phyloP scores from a whole-genome alignment of 2,888 invertebrate genomes.

The Suillia variegata region DNA sequence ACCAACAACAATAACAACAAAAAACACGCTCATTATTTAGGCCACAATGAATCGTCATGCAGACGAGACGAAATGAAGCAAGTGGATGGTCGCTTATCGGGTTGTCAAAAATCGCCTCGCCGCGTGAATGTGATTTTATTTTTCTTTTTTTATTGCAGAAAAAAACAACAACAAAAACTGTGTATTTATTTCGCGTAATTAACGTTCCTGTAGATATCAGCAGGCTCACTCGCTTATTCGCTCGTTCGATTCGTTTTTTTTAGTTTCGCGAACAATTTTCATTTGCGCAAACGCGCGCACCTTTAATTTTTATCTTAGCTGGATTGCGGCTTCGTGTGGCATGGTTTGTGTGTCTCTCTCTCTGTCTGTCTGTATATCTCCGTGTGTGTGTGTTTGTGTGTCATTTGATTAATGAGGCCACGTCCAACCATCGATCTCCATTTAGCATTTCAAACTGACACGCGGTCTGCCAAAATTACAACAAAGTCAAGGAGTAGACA shows the following conservation, averaged over 20 bases:
- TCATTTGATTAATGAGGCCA: conserved; percentile 59
- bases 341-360: background rate
- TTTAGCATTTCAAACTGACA: conserved; percentile 46
- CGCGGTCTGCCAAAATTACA: conserved; percentile 28
- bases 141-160: background rate
- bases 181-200: conserved; percentile 11
- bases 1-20: background rate
- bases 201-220: background rate
- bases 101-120: conserved; percentile 1
- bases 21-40: background rate
- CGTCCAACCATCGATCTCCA: conserved; percentile 58
- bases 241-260: too few species aligned
- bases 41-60: background rate
- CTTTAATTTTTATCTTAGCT: conserved; percentile 30
- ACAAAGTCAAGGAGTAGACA: conserved; percentile 1
- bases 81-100: conserved; percentile 6
- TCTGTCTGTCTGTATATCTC: background rate
- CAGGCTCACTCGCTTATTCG: background rate
- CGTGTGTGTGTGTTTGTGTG: conserved; percentile 38
- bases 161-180: too few species aligned
- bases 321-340: too few species aligned
- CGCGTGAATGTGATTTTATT: background rate
- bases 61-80: background rate
- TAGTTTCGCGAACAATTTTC: too few species aligned
- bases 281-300: conserved; percentile 32